Evolutionary conservation across 2,888 invertebrate genomes (phyloP), one percentile per base, ranked within the genome.

Genomic region (Galeruca laticollis): DNA sequence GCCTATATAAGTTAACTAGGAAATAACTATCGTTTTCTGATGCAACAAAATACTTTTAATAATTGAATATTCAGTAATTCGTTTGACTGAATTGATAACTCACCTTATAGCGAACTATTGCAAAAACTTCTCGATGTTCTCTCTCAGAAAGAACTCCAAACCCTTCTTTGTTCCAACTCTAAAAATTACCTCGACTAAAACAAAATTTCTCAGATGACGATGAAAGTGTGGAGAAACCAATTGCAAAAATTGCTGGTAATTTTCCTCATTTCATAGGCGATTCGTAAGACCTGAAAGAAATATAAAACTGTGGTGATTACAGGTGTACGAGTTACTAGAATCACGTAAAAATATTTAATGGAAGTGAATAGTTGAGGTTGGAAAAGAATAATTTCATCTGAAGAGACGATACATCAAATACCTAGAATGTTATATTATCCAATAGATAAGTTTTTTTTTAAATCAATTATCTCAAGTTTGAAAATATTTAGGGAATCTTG

Each of bases 231-330:
- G 26, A 26, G 20, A 49, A 60, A 60, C n/a, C 10, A 60, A 60
- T 31, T 60, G 60, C 47, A 31, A 26, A 60, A 49, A 47, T 60
- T 31, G 60, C 31, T 26, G 49, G 60, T 60, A 15, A 60, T 60
- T 60, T 60, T 35, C n/a, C 8, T 60, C 43, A 40, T 47, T 60
- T 47, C 43, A 11, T 26, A 11, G 13, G 26, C 31, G 26, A 43
- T 60, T 49, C 10, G n/a, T 6, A 47, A 31, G 26, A 31, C 49
- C 60, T 60, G 47, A 31, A 60, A 49, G 15, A 49, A 49, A 60
- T 40, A 60, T 59, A 57, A 4, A 37, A 57, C 15, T 9, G 13
- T n/a, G 21, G 15, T 18, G 15, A 56, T 31, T 35, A 56, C 18
- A 35, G 56, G 11, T 57, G 33, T 47, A 2, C 8, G 18, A 47